Evolutionary conservation across 2,888 invertebrate species (phyloP).

Genomic region (Himalopsyche tibetana): DNA sequence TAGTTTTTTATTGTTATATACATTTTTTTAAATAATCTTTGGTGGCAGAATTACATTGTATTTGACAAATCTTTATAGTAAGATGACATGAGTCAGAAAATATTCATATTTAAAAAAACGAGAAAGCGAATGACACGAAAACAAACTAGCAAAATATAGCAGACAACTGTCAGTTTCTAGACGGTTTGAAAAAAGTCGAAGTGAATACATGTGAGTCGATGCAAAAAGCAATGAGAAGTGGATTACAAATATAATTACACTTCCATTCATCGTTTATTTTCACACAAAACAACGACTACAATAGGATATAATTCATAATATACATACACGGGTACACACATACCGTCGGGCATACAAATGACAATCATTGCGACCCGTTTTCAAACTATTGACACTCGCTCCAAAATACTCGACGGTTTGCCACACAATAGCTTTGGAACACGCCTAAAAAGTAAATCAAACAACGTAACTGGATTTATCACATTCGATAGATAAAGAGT

Average conservation of each 20-base stretch:
- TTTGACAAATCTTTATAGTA: too few species aligned
- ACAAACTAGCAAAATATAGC: conserved; percentile 28
- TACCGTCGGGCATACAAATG: conserved; percentile 48
- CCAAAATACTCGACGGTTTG: conserved; percentile 39
- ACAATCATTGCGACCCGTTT: conserved; percentile 53
- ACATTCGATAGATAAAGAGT: conserved; percentile 54
- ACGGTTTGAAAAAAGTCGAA: conserved; percentile 39
- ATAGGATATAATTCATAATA: conserved; percentile 59
- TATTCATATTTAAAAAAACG: background rate
- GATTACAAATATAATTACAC: conserved; percentile 50
- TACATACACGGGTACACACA: conserved; percentile 50
- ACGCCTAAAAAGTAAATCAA: conserved; percentile 48
- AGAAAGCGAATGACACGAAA: conserved; percentile 23
- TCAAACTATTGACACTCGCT: conserved; percentile 52
- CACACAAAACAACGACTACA: conserved; percentile 58
- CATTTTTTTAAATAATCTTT: too few species aligned
- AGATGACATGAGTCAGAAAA: too few species aligned
- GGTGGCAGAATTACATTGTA: too few species aligned
- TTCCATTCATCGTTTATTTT: conserved; percentile 60
- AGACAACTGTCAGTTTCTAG: conserved; percentile 41
- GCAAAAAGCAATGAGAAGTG: conserved; percentile 33
- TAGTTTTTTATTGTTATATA: too few species aligned
- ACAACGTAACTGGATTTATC: conserved; percentile 48
- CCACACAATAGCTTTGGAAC: conserved; percentile 46
- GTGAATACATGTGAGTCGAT: background rate